phyloP scores from a whole-genome alignment of 2,888 invertebrate genomes.

The Antheraea assamensis region DNA sequence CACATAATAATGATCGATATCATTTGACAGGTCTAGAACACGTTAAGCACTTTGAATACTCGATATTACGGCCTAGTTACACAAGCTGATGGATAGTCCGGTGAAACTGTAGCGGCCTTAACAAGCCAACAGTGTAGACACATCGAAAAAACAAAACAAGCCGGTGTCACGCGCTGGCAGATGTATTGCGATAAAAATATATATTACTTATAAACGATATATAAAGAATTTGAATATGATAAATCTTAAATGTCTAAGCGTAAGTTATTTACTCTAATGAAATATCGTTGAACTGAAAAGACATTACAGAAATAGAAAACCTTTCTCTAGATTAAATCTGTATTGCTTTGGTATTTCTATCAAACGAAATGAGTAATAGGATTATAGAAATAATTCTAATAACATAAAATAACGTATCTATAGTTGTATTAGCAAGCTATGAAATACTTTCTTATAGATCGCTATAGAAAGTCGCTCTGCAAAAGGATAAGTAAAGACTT shows the following conservation, averaged over 20 bases:
- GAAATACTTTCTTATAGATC: slow-evolving; percentile 35
- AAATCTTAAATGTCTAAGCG: background rate
- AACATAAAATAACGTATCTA: slow-evolving; percentile 33
- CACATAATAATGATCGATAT: too few species aligned
- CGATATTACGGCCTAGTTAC: too few species aligned
- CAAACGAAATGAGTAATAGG: slow-evolving; percentile 25
- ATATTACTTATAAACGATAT: too few species aligned
- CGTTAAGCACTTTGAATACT: too few species aligned
- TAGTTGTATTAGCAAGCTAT: slow-evolving; percentile 35
- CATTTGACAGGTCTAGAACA: too few species aligned
- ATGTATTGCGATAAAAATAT: too few species aligned
- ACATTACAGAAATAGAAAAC: background rate
- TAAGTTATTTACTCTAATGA: background rate
- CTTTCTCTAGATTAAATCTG: background rate
- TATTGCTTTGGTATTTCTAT: slow-evolving; percentile 8
- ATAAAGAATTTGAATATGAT: background rate
- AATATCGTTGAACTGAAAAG: background rate
- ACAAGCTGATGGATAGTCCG: too few species aligned
- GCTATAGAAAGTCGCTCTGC: slow-evolving; percentile 28
- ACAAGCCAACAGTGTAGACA: too few species aligned
- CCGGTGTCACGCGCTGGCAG: too few species aligned
- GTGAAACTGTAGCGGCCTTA: too few species aligned
- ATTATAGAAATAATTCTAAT: slow-evolving; percentile 31
- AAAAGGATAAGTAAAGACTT: slow-evolving; percentile 33
- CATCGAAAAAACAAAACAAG: too few species aligned